Conservation (phyloP, 2,888 invertebrate species). For the Branchipolynoe longqiensis region DNA sequence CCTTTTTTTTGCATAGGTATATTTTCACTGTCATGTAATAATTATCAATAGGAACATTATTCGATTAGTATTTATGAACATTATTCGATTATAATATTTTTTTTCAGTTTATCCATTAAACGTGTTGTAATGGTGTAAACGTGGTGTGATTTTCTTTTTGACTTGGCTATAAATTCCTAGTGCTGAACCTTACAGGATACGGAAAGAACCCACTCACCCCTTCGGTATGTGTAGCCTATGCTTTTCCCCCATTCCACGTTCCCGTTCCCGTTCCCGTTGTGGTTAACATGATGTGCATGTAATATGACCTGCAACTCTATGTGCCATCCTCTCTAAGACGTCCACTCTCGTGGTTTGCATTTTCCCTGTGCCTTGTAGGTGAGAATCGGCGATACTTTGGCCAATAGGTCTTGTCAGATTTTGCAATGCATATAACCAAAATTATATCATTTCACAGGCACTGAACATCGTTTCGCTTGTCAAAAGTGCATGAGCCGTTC, state of each 20-base stretch:
- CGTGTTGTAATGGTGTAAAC: neutral
- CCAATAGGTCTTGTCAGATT: slow-evolving; percentile 14
- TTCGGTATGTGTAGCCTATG: neutral
- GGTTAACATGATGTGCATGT: slow-evolving; percentile 13
- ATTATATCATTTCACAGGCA: slow-evolving; percentile 12
- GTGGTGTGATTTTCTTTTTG: neutral
- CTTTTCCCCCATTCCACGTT: neutral
- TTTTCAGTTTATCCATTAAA: neutral
- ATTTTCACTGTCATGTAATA: no score
- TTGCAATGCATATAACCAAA: neutral
- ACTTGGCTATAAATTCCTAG: neutral
- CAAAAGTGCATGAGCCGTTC: slow-evolving; percentile 34
- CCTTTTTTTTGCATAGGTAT: no score
- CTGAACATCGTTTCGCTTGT: slow-evolving; percentile 38
- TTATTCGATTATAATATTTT: neutral
- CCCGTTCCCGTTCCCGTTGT: neutral
- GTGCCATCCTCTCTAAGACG: neutral
- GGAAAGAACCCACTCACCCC: no score
- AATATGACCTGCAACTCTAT: neutral
- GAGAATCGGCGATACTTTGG: neutral
- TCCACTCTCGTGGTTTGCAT: slow-evolving; percentile 38
- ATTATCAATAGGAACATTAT: no score
- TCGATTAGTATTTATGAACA: no score
- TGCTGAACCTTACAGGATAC: slow-evolving; percentile 31
- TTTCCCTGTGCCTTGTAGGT: slow-evolving; percentile 50